These are phyloP conservation scores for Orthosia cruda DNA, from an alignment of 2,888 invertebrate genomes.

Conservation along the genomic window DNA sequence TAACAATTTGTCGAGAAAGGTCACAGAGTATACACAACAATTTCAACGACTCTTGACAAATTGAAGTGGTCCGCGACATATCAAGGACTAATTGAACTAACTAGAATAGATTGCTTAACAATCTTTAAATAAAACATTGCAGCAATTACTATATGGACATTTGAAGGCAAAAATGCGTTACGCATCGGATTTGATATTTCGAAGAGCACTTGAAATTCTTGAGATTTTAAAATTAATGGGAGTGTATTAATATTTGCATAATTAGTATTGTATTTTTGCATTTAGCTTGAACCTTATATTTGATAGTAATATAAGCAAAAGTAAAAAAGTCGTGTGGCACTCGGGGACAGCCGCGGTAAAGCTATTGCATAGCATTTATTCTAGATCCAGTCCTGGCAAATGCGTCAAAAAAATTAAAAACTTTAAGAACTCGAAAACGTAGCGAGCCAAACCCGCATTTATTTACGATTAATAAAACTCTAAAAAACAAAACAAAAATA, in stretches of 20 bases:
- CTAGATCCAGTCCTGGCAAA: no score
- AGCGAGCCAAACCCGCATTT: no score
- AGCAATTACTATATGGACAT: background rate
- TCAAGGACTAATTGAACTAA: slow-evolving; percentile 39
- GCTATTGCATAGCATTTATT: no score
- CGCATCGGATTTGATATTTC: slow-evolving; percentile 15
- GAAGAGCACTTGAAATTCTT: slow-evolving; percentile 15
- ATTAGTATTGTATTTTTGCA: background rate
- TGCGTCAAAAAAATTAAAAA: no score
- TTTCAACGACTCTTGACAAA: slow-evolving; percentile 42
- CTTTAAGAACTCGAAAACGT: no score
- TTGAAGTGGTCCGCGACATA: slow-evolving; percentile 37
- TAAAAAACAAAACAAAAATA: no score
- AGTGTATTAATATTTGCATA: slow-evolving; percentile 5
- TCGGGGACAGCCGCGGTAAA: no score
- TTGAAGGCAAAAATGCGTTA: background rate
- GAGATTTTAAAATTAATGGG: slow-evolving; percentile 4
- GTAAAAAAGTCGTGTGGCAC: no score
- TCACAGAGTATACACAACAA: slow-evolving; percentile 16
- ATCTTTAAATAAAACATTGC: background rate
- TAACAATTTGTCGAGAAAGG: slow-evolving; percentile 29
- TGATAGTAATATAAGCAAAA: no score
- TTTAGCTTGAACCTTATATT: background rate
- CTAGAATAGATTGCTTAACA: slow-evolving; percentile 9
- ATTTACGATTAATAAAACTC: no score